Conservation (phyloP, 2,888 invertebrate species). For the Cheiracanthium punctorium region DNA sequence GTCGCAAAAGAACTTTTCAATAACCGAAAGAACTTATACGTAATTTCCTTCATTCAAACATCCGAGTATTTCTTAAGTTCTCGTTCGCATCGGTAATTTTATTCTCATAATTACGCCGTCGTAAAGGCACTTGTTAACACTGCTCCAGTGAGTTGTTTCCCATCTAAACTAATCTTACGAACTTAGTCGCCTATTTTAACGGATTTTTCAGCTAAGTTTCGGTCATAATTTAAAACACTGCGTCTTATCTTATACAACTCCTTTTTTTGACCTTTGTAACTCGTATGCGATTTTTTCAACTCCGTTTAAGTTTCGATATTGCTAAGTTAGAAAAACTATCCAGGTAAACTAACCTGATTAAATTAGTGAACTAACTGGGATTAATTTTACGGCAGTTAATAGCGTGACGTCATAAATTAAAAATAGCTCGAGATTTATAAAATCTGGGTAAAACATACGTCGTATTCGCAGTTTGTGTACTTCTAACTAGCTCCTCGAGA, state of each 20-base stretch:
- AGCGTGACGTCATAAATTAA: no score
- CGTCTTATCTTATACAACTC: no score
- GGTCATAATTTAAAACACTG: no score
- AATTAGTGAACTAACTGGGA: no score
- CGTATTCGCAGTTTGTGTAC: no score
- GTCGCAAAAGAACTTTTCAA: background rate
- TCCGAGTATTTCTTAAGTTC: background rate
- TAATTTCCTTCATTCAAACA: background rate
- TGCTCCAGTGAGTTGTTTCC: background rate
- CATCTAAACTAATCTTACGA: background rate
- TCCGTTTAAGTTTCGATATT: background rate
- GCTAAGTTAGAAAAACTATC: no score
- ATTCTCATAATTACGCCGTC: conserved; percentile 1
- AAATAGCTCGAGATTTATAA: no score
- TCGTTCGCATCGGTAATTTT: background rate
- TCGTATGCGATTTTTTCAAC: background rate
- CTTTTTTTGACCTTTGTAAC: background rate
- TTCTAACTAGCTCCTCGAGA: no score
- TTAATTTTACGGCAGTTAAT: no score
- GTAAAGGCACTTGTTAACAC: background rate
- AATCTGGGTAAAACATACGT: no score
- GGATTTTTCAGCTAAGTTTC: background rate
- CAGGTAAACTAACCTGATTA: no score
- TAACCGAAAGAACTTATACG: background rate
- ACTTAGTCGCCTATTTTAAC: conserved; percentile 10